Evolutionary conservation across 2,113 vertebrate species (phyloP), one percentile per base, ranked within the genome.

Genomic region (Clarias batrachus): DNA sequence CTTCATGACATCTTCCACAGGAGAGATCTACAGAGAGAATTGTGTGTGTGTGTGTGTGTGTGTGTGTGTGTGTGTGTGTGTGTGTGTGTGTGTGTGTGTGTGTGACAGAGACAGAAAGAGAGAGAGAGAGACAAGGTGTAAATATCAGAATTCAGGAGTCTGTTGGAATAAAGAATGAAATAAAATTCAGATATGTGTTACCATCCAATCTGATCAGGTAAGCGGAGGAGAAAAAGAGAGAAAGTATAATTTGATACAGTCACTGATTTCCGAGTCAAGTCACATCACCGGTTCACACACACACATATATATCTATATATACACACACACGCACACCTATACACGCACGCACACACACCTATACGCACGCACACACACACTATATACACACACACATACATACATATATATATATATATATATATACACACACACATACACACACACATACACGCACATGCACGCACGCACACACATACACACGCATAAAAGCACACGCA

Each of bases 141-240:
- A 30, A 37, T 23, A 25, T 30, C 27, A 59, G 30, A 60, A 80
- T 62, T 60, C n/a, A 37, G 6, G 19, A 62, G 12, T 68, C 16
- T 27, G n/a, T 27, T 71, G 33, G 57, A 59, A 60, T 71, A 37
- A 23, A 8, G 52, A 13, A 73, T n/a, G 48, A 48, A 48, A 60
- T 41, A 13, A 59, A 62, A 60, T 80, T 65, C 56, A 92, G 87
- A 88, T 83, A 90, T 90, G 90, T 84, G 95, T 99, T 99, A 99
- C 97, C 98, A 98, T 98, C 96, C 97, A 93, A 97, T 96, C 97
- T 99, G 97, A 94, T 93, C 91, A 91, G 85, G 96, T 94, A 89
- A 95, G 97, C 95, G 96, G 89, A 94, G 90, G 91, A 86, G 85
- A 88, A 91, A 93, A 83, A 83, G 91, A 94, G 91, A 94, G 85